Evolutionary conservation across 2,113 vertebrate genomes (phyloP).

Genomic region (Oxyura jamaicensis): DNA sequence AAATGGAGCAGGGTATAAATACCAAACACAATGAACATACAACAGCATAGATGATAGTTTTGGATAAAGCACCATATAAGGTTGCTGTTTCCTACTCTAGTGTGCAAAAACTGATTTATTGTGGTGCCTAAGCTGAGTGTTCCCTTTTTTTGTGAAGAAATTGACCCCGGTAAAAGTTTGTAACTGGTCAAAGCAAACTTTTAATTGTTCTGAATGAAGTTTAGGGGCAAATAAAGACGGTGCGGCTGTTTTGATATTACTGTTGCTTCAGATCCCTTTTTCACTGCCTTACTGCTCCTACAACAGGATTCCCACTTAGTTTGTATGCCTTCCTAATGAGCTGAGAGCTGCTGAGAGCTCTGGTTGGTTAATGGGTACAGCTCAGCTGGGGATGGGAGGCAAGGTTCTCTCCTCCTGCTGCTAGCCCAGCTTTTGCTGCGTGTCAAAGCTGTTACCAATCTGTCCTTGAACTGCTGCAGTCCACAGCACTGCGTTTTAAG

Average conservation of each 20-base stretch:
- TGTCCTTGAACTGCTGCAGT: background rate
- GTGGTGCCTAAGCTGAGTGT: background rate
- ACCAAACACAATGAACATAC: accelerated
- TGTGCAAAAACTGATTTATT: background rate
- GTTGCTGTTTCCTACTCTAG: background rate
- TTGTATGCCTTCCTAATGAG: background rate
- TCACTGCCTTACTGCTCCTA: background rate
- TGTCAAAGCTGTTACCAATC: background rate
- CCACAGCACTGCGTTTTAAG: background rate
- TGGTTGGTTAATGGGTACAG: background rate
- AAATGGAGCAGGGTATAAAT: background rate
- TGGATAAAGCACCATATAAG: too few relatives aligned
- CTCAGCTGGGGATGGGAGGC: background rate
- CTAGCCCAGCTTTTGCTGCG: background rate
- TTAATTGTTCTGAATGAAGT: background rate
- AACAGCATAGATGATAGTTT: too few relatives aligned
- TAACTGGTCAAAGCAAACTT: background rate
- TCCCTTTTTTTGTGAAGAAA: background rate
- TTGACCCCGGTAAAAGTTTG: background rate
- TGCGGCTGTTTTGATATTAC: background rate
- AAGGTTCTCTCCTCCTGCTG: background rate
- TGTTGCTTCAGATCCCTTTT: background rate
- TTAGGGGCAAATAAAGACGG: background rate
- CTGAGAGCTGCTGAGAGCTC: background rate
- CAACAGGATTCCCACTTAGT: background rate